A percentile compares a stretch with the other conserved stretches of the same genome.
phyloP scores from a whole-genome alignment of 2,888 invertebrate genomes.

The Agriopis marginaria region DNA sequence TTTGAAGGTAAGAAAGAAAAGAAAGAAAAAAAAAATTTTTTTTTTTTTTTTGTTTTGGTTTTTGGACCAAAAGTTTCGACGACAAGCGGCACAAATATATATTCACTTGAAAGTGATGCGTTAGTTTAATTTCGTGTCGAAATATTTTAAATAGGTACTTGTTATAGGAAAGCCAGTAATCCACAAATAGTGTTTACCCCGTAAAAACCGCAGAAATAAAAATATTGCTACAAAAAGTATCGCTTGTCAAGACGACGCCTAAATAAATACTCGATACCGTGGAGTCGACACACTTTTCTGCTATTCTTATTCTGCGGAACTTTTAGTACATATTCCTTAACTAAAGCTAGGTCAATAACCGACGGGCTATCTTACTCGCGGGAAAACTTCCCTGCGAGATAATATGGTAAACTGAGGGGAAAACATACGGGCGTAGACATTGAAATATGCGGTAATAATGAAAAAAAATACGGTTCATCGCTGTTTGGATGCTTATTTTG shows the following conservation, averaged over 20 bases:
- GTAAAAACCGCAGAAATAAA: neutral
- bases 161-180: neutral
- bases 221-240: neutral
- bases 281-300: conserved; percentile 7
- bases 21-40: too few relatives aligned
- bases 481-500: too few relatives aligned
- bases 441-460: neutral
- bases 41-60: too few relatives aligned
- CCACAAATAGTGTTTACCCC: fast-evolving
- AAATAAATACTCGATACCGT: neutral
- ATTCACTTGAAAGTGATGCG: too few relatives aligned
- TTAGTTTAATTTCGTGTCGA: too few relatives aligned
- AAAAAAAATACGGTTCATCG: too few relatives aligned
- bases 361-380: conserved; percentile 47
- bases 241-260: neutral
- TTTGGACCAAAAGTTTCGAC: too few relatives aligned
- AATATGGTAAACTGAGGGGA: conserved; percentile 59
- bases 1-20: too few relatives aligned
- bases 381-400: conserved; percentile 53
- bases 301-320: conserved; percentile 32
- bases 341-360: conserved; percentile 53
- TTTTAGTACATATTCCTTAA: conserved; percentile 37
- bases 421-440: conserved; percentile 43
- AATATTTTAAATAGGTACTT: too few relatives aligned
- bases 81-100: too few relatives aligned